Evolutionary conservation across 2,113 vertebrate genomes (phyloP).

Genomic region (Trinectes maculatus): DNA sequence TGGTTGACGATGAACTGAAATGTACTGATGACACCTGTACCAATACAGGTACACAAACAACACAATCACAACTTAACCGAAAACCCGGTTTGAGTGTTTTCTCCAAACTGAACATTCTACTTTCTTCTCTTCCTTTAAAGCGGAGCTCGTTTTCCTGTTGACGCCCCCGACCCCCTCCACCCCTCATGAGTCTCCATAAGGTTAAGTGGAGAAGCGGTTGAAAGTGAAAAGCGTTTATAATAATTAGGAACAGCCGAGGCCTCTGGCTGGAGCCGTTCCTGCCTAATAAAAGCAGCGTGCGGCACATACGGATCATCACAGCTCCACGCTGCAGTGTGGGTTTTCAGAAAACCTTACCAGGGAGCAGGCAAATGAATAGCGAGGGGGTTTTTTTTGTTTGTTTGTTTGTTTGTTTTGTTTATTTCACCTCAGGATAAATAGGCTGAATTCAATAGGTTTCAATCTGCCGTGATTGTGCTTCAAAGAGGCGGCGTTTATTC

Average conservation of each 20-base stretch:
- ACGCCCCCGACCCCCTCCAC: too few relatives aligned
- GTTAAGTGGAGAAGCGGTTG: constrained; percentile 33
- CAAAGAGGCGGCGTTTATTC: constrained; percentile 50
- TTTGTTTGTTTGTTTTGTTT: constrained; percentile 45
- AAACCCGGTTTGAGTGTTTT: too few relatives aligned
- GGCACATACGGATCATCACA: constrained; percentile 12
- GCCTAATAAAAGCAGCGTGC: constrained; percentile 32
- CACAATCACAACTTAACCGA: too few relatives aligned
- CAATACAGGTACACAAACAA: too few relatives aligned
- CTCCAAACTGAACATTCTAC: too few relatives aligned
- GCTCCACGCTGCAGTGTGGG: constrained; percentile 36
- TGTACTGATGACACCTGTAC: too few relatives aligned
- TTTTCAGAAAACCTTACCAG: constrained; percentile 48
- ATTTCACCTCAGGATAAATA: constrained; percentile 58
- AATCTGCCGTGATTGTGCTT: constrained; percentile 33
- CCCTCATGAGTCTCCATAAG: constrained; percentile 9
- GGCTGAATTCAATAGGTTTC: constrained; percentile 30
- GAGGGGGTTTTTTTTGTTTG: constrained; percentile 53
- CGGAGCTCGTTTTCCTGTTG: too few relatives aligned
- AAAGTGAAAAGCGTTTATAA: constrained; percentile 24
- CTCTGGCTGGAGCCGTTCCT: constrained; percentile 42
- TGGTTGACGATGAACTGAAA: too few relatives aligned
- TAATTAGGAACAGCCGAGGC: constrained; percentile 41
- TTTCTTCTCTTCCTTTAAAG: background rate
- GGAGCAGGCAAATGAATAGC: constrained; percentile 39